phyloP scores from a whole-genome alignment of 2,113 vertebrate genomes.

The Phycodurus eques region DNA sequence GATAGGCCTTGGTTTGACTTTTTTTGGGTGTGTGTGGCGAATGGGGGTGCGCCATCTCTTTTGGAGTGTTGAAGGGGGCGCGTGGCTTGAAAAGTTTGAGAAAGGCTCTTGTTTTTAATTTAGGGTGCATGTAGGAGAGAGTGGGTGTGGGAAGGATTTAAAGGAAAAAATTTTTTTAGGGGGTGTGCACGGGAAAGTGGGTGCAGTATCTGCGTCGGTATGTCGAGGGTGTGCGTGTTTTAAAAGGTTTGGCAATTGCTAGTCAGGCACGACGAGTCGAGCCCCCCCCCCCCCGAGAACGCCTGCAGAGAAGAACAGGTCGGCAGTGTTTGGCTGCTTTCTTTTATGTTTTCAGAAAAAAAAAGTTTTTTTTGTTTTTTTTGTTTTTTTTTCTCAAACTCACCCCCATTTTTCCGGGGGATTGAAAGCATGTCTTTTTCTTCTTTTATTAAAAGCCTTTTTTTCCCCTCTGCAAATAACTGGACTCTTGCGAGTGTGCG shows the following conservation, averaged over 20 bases:
- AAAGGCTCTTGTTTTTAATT: too few species aligned
- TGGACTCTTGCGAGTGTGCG: slow-evolving; percentile 65
- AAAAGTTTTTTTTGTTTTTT: slow-evolving; percentile 37
- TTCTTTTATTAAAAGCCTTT: slow-evolving; percentile 18
- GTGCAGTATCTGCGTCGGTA: too few species aligned
- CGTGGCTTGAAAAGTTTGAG: too few species aligned
- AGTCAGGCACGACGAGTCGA: slow-evolving; percentile 11
- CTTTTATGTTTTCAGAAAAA: slow-evolving; percentile 70
- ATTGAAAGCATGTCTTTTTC: slow-evolving; percentile 48
- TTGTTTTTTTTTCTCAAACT: slow-evolving; percentile 40
- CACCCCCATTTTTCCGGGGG: slow-evolving; percentile 28
- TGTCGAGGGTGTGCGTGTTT: too few species aligned
- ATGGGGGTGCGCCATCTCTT: too few species aligned
- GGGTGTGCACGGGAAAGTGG: too few species aligned
- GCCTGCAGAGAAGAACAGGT: slow-evolving; percentile 40
- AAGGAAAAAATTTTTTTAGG: too few species aligned
- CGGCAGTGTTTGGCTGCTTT: slow-evolving; percentile 49
- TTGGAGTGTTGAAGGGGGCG: too few species aligned
- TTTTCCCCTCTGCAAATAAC: not conserved
- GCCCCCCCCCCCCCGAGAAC: slow-evolving; percentile 38
- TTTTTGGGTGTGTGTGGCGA: too few species aligned
- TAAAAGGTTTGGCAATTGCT: too few species aligned
- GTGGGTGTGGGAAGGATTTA: not conserved
- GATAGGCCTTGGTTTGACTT: too few species aligned
- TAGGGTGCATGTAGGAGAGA: too few species aligned